Base-by-base conservation (phyloP, 2,113 vertebrate species). In the Myxocyprinus asiaticus region DNA sequence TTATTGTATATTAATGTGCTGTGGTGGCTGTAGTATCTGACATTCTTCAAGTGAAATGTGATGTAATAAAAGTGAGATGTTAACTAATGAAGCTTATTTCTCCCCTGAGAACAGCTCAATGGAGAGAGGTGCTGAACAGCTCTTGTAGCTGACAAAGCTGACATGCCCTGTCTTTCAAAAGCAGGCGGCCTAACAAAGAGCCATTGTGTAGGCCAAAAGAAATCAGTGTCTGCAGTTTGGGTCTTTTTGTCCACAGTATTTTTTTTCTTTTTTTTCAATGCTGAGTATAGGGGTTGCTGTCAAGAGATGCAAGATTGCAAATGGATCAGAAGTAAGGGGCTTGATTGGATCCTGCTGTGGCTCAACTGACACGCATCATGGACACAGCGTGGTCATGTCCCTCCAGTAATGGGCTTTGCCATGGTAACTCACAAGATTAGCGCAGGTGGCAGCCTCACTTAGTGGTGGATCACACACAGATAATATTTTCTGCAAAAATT, bases 381-480 rank as follows among this genome's bases (percentile, higher is more conserved):
- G 7, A 11, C 80, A 76, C 67, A 44, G 51, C 17, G 12, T 78
- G 69, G 44, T 56, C 58, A 8, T 62, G 69, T 81, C 65, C 69
- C 63, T 51, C 56, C 77, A 67, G 17, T 74, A 53, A 48, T 51
- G 71, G n/a, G 43, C 15, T 82, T 71, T 84, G 68, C 82, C 84
- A 84, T 85, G 82, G 84, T 73, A 85, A 84, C 67, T 75, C 33
- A 63, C 58, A 55, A 62, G 7, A 66, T 78, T 69, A 70, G 63
- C 65, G 66, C 71, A 22, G 77, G 64, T 33, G 44, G 44, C 10
- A 51, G 51, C 11, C 43, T 77, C 50, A 42, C 77, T 53, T 10
- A 5, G 22, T 45, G 44, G 62, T 45, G 17, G 71, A 73, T 67
- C 48, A 67, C 62, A 76, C 58, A 58, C 53, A 7, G 50, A 1